These are phyloP conservation scores for Neolamprologus toae DNA, from an alignment of 2,113 vertebrate genomes.

Conservation along the genomic window DNA sequence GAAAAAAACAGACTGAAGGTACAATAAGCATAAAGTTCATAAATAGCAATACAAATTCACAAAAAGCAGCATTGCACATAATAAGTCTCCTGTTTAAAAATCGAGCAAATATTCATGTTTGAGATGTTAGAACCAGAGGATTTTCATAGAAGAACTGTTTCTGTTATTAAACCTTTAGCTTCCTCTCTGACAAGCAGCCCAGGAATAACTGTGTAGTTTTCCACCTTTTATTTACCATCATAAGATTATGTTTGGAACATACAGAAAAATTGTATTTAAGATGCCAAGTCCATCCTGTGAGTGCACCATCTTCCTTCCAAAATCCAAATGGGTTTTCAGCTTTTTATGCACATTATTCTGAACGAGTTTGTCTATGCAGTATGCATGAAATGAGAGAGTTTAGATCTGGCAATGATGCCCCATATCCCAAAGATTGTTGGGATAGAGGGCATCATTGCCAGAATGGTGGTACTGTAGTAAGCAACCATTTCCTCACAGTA, in stretches of 20 bases:
- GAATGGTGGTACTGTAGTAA: not conserved
- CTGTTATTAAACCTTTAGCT: not conserved
- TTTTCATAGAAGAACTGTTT: not conserved
- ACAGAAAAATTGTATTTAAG: not conserved
- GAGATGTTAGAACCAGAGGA: not conserved
- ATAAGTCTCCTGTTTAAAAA: not conserved
- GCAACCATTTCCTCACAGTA: not conserved
- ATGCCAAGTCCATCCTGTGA: not conserved
- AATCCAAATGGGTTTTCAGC: not conserved
- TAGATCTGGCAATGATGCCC: fast-evolving
- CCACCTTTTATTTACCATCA: not conserved
- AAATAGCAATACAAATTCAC: not conserved
- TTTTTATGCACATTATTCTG: not conserved
- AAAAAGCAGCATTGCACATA: not conserved
- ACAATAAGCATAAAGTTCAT: not conserved
- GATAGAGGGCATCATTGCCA: not conserved
- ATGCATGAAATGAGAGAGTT: not conserved
- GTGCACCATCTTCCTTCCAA: not conserved
- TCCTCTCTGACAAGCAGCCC: not conserved
- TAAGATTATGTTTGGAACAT: not conserved
- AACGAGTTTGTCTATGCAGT: not conserved
- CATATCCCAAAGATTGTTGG: fast-evolving
- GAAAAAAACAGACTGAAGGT: fast-evolving
- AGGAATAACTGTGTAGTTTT: not conserved
- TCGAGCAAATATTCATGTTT: fast-evolving